phyloP scores from a whole-genome alignment of 2,797 vertebrate species.

The Amniataba percoides region DNA sequence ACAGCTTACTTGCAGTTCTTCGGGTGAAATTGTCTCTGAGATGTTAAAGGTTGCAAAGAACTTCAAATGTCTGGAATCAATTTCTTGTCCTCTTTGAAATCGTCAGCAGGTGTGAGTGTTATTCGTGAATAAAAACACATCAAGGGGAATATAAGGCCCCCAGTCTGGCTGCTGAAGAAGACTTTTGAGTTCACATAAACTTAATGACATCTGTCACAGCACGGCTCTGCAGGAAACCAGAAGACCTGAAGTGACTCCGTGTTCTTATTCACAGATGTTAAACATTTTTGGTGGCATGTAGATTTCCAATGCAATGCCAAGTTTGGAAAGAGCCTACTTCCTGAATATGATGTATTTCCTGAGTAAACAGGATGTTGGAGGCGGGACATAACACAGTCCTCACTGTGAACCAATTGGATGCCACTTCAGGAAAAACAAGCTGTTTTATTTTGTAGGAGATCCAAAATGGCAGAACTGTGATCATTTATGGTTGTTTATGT shows the following conservation, averaged over 20 bases:
- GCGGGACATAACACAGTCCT: not conserved
- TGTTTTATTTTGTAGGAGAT: not conserved
- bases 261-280: too few species aligned
- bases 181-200: slow-evolving; percentile 14
- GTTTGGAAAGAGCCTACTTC: not conserved
- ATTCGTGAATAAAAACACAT: slow-evolving; percentile 27
- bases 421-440: not conserved
- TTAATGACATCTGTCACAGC: not conserved
- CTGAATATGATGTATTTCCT: slow-evolving; percentile 35
- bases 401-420: slow-evolving; percentile 8
- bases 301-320: not conserved
- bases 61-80: slow-evolving; percentile 55
- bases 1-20: not conserved
- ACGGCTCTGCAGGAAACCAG: not conserved
- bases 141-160: not conserved
- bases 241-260: not conserved
- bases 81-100: slow-evolving; percentile 62
- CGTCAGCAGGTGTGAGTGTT: slow-evolving; percentile 57
- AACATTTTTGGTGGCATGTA: not conserved
- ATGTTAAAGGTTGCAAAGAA: slow-evolving; percentile 28
- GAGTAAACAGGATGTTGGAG: slow-evolving; percentile 20
- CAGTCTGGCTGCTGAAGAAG: not conserved
- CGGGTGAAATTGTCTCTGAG: slow-evolving; percentile 7
- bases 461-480: not conserved
- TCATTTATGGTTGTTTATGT: not conserved